Evolutionary conservation across 2,888 invertebrate species (phyloP).

Genomic region (Slavum lentiscoides): DNA sequence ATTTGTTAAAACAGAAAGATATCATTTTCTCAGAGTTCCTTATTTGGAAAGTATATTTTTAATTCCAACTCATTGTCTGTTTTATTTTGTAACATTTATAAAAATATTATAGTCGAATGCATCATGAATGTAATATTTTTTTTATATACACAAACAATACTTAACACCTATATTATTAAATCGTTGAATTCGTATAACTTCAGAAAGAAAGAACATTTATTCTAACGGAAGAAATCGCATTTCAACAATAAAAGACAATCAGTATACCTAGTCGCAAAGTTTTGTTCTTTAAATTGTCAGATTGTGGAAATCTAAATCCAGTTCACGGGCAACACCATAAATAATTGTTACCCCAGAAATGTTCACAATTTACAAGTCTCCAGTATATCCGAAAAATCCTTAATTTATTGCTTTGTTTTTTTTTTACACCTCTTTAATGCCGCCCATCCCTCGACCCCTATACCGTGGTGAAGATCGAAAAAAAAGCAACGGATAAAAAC

Average conservation of each 20-base stretch:
- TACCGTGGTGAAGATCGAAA: conserved; percentile 11
- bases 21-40: not conserved
- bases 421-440: not conserved
- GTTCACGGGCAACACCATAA: conserved; percentile 32
- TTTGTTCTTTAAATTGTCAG: conserved; percentile 43
- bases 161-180: conserved; percentile 22
- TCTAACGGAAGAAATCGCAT: not conserved
- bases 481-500: conserved; percentile 39
- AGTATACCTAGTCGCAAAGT: conserved; percentile 19
- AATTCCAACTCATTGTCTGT: not conserved
- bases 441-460: not conserved
- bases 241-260: not conserved
- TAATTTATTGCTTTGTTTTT: conserved; percentile 40
- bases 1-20: not conserved
- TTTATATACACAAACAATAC: not conserved
- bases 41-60: not conserved
- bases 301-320: conserved; percentile 34
- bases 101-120: not conserved
- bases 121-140: not conserved
- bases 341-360: conserved; percentile 45
- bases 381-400: conserved; percentile 49
- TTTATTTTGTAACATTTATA: conserved; percentile 6
- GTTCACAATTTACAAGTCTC: conserved; percentile 44
- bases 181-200: conserved; percentile 1
- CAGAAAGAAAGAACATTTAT: not conserved